These are phyloP conservation scores for Cydia amplana DNA, from an alignment of 1,140 invertebrate species.

Conservation along the genomic window DNA sequence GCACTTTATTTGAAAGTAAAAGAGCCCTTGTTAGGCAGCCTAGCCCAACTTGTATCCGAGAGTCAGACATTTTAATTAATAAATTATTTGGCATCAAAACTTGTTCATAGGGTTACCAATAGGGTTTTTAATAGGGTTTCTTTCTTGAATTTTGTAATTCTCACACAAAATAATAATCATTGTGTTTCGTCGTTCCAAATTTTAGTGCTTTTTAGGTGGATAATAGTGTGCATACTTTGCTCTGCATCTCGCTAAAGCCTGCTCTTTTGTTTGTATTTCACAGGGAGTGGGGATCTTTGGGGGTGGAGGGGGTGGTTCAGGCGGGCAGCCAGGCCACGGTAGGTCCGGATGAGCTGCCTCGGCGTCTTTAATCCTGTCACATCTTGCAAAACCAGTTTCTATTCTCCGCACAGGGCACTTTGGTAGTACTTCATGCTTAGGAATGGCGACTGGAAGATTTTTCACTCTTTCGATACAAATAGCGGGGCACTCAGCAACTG, in stretches of 20 bases:
- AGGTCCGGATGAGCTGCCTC: conserved; percentile 45
- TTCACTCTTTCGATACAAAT: conserved; percentile 63
- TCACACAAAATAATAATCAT: background rate
- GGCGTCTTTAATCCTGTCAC: conserved; percentile 47
- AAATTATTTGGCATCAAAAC: background rate
- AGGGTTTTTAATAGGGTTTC: background rate
- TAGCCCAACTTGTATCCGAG: background rate
- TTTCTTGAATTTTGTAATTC: background rate
- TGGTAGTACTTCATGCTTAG: conserved; percentile 36
- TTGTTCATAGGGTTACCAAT: background rate
- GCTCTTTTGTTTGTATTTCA: conserved; percentile 45
- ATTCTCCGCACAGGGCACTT: conserved; percentile 53
- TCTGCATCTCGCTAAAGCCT: conserved; percentile 50
- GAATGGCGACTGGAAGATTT: conserved; percentile 45
- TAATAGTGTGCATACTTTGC: conserved; percentile 2
- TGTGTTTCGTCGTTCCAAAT: background rate
- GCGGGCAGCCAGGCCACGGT: conserved; percentile 53
- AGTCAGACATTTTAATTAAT: background rate
- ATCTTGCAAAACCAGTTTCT: conserved; percentile 50
- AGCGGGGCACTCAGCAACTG: conserved; percentile 47
- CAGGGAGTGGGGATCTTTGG: conserved; percentile 50
- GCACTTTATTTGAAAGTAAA: background rate
- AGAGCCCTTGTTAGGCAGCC: background rate
- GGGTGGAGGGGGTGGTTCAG: conserved; percentile 45
- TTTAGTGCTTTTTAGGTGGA: background rate